Base-by-base conservation (phyloP, 2,113 vertebrate genomes). In the Syngnathus typhle region DNA sequence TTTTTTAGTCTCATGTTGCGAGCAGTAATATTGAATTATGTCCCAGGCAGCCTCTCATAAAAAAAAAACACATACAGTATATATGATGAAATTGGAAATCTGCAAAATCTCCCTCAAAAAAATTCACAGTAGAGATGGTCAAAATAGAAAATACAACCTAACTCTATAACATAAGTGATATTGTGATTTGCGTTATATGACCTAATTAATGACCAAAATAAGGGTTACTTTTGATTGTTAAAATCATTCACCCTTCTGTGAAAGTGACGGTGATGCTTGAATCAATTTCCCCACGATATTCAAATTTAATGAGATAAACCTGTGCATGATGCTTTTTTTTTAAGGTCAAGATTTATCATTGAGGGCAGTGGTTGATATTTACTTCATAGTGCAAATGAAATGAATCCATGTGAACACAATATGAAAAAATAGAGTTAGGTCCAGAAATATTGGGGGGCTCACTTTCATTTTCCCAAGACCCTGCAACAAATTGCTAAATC, bases 341-440 rank as follows among this genome's bases (percentile, higher is more conserved):
- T 43, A 4, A 64, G 67, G 65, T 56, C 37, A 19, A 70, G 73
- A 73, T 19, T 43, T 39, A 70, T 32, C 15, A 69, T 38, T 38
- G 1, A 73, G 54, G 71, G 79, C 46, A 74, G 73, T 72, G 10
- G 47, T 59, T 65, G 46, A 23, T 49, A 71, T 73, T 69, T 6
- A 44, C 49, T 69, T 75, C 37, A 75, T 76, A 84, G 83, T 82
- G 81, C 81, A 84, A 75, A 65, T 80, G 82, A 75, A 65, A 71
- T 69, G 27, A 65, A 69, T 76, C 44, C 38, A 73, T 54, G 60
- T 73, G 44, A 80, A 81, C 65, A 47, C 54, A 67, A 13, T 62
- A 15, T 43, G 55, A 46, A 67, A 10, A 75, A 65, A 75, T 63
- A 64, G 55, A 64, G 55, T 58, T 58, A 16, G 12, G 27, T 32